Base-by-base conservation (phyloP, 2,113 vertebrate genomes). In the Zapornia atra region DNA sequence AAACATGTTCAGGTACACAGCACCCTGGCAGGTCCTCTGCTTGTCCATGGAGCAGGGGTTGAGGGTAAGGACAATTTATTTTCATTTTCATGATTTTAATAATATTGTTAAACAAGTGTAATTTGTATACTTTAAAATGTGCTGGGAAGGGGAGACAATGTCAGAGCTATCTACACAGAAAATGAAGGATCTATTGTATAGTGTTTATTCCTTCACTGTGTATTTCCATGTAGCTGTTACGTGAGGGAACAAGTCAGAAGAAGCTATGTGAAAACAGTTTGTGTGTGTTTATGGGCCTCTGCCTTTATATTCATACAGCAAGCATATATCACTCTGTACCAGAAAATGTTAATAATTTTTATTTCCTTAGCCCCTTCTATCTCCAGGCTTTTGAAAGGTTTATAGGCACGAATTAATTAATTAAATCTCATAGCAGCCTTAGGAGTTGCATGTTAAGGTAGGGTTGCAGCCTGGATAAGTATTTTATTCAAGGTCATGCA, bases 1-100 rank as follows among this genome's bases (percentile, higher is more conserved):
- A 97, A 97, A 94, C 64, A 98, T 98, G 98, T 97, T 98, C 95
- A 98, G 96, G 90, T 98, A 98, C 93, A 98, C 97, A 40, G 97
- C 97, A 78, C 98, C 98, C 53, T 98, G 98, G 97, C 96, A 98
- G 92, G 98, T 98, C 34, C 97, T 98, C 82, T 98, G 98, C 94
- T 93, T 98, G 79, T 97, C 97, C 66, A 97, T 98, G 97, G 97
- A 98, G 66, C 97, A 97, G 92, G 84, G 92, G 64, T 77, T 97
- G 80, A 96, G 96, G 98, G 98, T 98, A 98, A 98, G 97, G 88
- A n/a, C 40, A 10, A 88, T 59, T 90, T 71, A 10, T 95, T 93
- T 97, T 94, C 8, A 48, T 48, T 48, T 48, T 48, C 48, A 48
- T 90, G 68, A 12, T 95, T 93, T 97, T 94, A 10, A 12, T 92